Base-by-base conservation (phyloP, 2,888 invertebrate genomes). In the Notocelia uddmanniana region DNA sequence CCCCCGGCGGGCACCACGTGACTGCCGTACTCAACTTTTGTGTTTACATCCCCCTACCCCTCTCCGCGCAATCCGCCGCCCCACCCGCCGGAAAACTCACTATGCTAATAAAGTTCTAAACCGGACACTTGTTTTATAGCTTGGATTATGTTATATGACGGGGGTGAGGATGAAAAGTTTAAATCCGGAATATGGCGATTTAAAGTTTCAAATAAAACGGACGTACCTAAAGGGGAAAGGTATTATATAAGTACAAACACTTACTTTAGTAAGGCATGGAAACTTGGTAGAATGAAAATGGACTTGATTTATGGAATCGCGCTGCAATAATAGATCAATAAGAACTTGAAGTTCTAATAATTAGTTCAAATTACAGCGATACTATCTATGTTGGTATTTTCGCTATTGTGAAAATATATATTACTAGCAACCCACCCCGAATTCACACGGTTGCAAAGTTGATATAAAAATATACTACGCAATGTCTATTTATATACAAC, bases 1-100 rank as follows among this genome's bases (percentile, higher is more conserved):
- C 91, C 91, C 92, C 92, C 91, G 93, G 90, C 90, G 81, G 85
- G 89, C 92, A 87, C 91, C 93, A 93, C 92, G 93, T 93, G 93
- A 93, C 93, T 93, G 93, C 90, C 91, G 91, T 83, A 83, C 85
- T 80, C 81, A 84, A 83, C 84, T 89, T 90, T 89, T 89, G 89
- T 93, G 93, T 93, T 93, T 92, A 93, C 93, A 91, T 86, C 89
- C 83, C 79, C 83, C 79, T 76, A 79, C 77, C 76, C 82, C 77
- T 5, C 77, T 77, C 77, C 78, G 76, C 78, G 74, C 77, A 76
- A 74, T 79, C 68, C 79, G 79, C 76, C 75, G 71, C 75, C 77
- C 74, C 78, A 75, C 60, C 74, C 76, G 67, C 79, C 80, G 78
- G 68, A 62, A 68, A 71, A 69, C 60, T 50, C 62, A 26, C 68